Percentiles rank a stretch among this genome's conserved stretches.
These are phyloP conservation scores for Zaprionus obscuricornis DNA, from an alignment of 2,888 invertebrate species.

Conservation along the genomic window DNA sequence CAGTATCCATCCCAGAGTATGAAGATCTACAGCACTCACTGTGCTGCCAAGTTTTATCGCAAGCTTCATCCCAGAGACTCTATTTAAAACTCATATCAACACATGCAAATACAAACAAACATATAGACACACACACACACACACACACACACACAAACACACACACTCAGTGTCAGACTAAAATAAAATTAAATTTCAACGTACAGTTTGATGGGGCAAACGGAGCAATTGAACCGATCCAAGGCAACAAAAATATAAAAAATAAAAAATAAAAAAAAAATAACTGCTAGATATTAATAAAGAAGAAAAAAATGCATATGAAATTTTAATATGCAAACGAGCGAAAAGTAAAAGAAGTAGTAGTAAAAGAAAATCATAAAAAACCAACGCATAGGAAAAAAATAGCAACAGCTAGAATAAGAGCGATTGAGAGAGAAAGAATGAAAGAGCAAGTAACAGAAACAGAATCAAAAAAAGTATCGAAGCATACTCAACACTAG, in stretches of 20 bases:
- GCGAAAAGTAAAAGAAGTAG: constrained; percentile 56
- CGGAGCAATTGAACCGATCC: constrained; percentile 59
- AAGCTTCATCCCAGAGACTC: constrained; percentile 43
- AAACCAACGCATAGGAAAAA: constrained; percentile 29
- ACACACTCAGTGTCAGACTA: constrained; percentile 22
- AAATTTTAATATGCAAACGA: constrained; percentile 78
- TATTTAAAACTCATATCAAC: constrained; percentile 36
- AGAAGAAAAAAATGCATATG: constrained; percentile 73
- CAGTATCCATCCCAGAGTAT: too few species aligned
- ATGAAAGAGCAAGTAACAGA: background rate
- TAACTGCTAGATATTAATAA: constrained; percentile 79
- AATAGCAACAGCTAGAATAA: too few species aligned
- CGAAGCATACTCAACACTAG: too few species aligned
- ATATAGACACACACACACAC: constrained; percentile 6
- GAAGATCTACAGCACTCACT: background rate
- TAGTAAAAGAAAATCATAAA: constrained; percentile 42
- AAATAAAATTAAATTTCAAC: constrained; percentile 74
- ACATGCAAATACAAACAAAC: too few species aligned
- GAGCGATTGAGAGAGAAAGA: background rate
- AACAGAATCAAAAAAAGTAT: constrained; percentile 58
- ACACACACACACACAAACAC: constrained; percentile 17
- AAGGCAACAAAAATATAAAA: constrained; percentile 25
- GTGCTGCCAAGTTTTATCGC: too few species aligned
- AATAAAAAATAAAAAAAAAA: constrained; percentile 56
- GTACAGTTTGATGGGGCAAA: constrained; percentile 72